These are phyloP conservation scores for Gobius niger DNA, from an alignment of 2,113 vertebrate species.

Conservation along the genomic window DNA sequence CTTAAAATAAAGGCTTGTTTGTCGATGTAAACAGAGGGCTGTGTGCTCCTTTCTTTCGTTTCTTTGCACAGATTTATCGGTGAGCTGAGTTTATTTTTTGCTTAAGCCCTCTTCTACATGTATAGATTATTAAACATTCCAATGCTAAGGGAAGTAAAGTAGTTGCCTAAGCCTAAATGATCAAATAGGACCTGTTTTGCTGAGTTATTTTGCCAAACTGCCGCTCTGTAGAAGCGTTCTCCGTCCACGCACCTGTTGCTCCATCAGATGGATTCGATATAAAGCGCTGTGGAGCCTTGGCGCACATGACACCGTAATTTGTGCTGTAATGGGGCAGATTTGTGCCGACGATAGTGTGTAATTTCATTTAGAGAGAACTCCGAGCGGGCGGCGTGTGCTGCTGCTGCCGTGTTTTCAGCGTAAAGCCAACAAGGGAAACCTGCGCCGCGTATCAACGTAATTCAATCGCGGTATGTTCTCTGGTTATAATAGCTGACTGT, in stretches of 20 bases:
- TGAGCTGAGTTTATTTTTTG: no score
- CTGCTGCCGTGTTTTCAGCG: not conserved
- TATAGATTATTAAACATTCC: no score
- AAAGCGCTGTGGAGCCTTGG: not conserved
- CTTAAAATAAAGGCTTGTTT: no score
- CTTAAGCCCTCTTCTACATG: no score
- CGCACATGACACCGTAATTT: not conserved
- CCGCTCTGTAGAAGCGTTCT: not conserved
- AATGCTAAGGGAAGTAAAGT: no score
- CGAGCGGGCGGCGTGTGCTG: not conserved
- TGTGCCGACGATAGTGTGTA: not conserved
- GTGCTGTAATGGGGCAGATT: not conserved
- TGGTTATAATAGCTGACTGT: not conserved
- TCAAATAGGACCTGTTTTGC: no score
- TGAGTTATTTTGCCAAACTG: no score
- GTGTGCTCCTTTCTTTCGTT: no score
- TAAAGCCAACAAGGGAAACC: not conserved
- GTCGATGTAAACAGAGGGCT: no score
- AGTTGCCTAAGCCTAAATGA: no score
- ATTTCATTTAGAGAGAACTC: not conserved
- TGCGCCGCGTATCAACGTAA: not conserved
- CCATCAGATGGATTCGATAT: not conserved
- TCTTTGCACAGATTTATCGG: no score
- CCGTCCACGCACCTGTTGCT: constrained; percentile 6
- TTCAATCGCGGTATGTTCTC: not conserved